Conservation (phyloP, 2,888 invertebrate genomes). For the Epiperipatus broadwayi region DNA sequence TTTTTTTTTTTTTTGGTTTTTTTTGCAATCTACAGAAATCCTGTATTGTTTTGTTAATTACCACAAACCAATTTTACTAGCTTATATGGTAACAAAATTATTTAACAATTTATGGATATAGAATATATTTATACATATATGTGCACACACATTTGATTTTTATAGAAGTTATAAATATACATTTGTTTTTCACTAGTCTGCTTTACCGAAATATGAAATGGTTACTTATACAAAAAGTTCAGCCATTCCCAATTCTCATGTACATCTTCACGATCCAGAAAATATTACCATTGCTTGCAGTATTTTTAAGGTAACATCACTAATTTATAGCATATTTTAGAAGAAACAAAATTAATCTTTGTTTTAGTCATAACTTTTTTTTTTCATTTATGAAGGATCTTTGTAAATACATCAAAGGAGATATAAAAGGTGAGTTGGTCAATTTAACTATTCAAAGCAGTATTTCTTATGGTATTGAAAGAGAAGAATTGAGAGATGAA, state of each 20-base stretch:
- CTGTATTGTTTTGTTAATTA: too few relatives aligned
- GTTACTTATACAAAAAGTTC: constrained; percentile 67
- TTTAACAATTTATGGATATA: too few relatives aligned
- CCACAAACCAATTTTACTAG: too few relatives aligned
- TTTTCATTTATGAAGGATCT: constrained; percentile 44
- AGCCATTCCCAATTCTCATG: constrained; percentile 74
- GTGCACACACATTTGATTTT: neutral
- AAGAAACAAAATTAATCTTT: constrained; percentile 5
- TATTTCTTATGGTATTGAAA: constrained; percentile 64
- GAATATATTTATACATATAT: too few relatives aligned
- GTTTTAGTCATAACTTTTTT: neutral
- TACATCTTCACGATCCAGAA: constrained; percentile 84
- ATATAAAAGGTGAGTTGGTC: constrained; percentile 62
- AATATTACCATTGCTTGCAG: constrained; percentile 71
- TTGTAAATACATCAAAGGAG: constrained; percentile 71
- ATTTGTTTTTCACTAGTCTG: too few relatives aligned
- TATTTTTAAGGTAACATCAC: constrained; percentile 56
- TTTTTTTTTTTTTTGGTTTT: too few relatives aligned
- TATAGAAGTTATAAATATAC: too few relatives aligned
- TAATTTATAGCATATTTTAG: neutral
- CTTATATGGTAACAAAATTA: too few relatives aligned
- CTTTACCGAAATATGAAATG: constrained; percentile 78
- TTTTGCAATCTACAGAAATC: too few relatives aligned
- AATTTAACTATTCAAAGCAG: constrained; percentile 61
- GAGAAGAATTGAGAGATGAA: constrained; percentile 78